Base-by-base conservation (phyloP, 2,797 vertebrate species). In the Botia kubotai region DNA sequence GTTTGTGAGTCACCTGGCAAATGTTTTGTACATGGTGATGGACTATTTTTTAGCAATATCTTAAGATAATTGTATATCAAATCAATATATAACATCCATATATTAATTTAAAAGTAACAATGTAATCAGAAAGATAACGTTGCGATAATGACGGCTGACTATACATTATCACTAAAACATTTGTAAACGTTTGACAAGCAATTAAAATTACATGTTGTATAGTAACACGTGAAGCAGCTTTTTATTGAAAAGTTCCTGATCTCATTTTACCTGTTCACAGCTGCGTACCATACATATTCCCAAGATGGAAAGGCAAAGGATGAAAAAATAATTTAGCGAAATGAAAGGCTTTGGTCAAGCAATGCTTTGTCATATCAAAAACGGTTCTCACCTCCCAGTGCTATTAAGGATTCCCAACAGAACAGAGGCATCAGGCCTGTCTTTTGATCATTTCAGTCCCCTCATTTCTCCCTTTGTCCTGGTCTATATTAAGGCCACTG, bases 401-500 rank as follows among this genome's bases (percentile, higher is more conserved):
- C 16, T 17, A 75, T 52, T 36, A 26, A 33, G 3, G 6, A 63
- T 14, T 33, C 13, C 60, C 60, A 63, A 19, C 12, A 21, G 46
- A 23, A 53, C 26, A 66, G 26, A 53, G 12, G n/a, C 29, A 39
- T 12, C 19, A 16, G 7, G 26, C 3, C n/a, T 66, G 29, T 76
- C 13, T 76, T 75, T 67, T 67, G 74, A 75, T 66, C 3, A 7
- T 10, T 3, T 50, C 23, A 50, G 21, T 53, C n/a, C 21, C 26
- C 13, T 55, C 4, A 2, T 52, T 50, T 53, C 19, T 39, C 48
- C 55, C 36, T 58, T 50, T 23, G 62, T 67, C 53, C 57, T 21
- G 33, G 23, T 14, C 62, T 53, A 58, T 36, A 43, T 65, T 46
- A 19, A 13, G 29, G 16, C 33, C 33, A 72, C 1, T 2, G 33